Percentiles rank a stretch among this genome's conserved stretches.
These are phyloP conservation scores for Plebejus argus DNA, from an alignment of 2,888 invertebrate genomes.

Conservation along the genomic window DNA sequence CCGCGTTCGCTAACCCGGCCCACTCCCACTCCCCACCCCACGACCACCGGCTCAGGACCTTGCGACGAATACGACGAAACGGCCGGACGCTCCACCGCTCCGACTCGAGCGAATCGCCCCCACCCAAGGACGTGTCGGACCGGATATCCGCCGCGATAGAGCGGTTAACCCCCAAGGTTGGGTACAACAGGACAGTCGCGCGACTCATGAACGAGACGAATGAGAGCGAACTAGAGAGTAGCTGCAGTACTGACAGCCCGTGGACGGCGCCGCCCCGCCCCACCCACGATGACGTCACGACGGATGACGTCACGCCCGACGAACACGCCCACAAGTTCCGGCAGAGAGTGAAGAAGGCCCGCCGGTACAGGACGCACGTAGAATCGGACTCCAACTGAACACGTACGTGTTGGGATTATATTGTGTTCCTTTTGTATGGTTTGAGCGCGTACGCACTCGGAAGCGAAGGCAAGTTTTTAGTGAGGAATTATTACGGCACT, in stretches of 20 bases:
- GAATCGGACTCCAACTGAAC: slow-evolving; percentile 84
- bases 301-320: slow-evolving; percentile 67
- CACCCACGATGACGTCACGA: slow-evolving; percentile 56
- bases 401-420: slow-evolving; percentile 42
- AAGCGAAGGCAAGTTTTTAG: background rate
- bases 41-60: slow-evolving; percentile 53
- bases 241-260: slow-evolving; percentile 69
- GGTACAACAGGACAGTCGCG: slow-evolving; percentile 64
- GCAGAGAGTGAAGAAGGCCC: slow-evolving; percentile 82
- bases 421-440: slow-evolving; percentile 1
- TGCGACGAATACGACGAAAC: slow-evolving; percentile 57
- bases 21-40: slow-evolving; percentile 44
- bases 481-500: background rate
- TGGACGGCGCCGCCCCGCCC: slow-evolving; percentile 53
- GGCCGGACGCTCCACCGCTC: slow-evolving; percentile 61
- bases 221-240: slow-evolving; percentile 75
- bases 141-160: slow-evolving; percentile 53
- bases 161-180: slow-evolving; percentile 52
- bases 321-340: slow-evolving; percentile 78
- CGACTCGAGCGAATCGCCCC: slow-evolving; percentile 70
- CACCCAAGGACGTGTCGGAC: slow-evolving; percentile 56
- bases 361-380: slow-evolving; percentile 83
- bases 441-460: slow-evolving; percentile 4
- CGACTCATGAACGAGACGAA: slow-evolving; percentile 76
- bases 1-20: background rate